Evolutionary conservation across 2,888 invertebrate genomes (phyloP).

Genomic region (Orthosia gothica): DNA sequence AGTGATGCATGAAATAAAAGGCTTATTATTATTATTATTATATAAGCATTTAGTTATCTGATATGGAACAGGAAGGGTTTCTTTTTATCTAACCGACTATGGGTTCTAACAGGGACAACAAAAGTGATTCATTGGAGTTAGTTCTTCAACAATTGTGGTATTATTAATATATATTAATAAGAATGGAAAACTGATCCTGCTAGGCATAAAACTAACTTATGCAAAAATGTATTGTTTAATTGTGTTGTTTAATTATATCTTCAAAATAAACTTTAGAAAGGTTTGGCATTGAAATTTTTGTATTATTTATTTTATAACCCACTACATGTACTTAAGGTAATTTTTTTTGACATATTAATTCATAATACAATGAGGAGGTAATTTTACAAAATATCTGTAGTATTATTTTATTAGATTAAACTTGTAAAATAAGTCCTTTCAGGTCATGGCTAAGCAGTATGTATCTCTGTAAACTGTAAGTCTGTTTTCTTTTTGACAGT

Average conservation of each 20-base stretch:
- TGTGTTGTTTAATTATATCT: not conserved
- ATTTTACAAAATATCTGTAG: not conserved
- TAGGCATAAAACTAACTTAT: not conserved
- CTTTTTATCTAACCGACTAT: not conserved
- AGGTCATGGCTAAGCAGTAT: constrained; percentile 1
- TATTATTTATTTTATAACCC: not conserved
- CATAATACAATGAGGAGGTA: not conserved
- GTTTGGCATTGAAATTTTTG: not conserved
- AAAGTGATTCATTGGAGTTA: too few species aligned
- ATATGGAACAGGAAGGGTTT: not conserved
- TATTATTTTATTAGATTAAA: not conserved
- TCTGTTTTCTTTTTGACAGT: not conserved
- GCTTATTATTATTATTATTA: too few species aligned
- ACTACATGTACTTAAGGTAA: not conserved
- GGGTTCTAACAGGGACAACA: too few species aligned
- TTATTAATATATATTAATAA: constrained; percentile 1
- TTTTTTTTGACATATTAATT: not conserved
- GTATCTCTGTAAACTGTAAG: not conserved
- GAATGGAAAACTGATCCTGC: not conserved
- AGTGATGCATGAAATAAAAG: too few species aligned
- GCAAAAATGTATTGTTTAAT: not conserved
- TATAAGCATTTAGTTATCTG: not conserved
- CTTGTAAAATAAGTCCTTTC: not conserved
- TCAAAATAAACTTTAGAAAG: constrained; percentile 5
- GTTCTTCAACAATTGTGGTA: not conserved